Conservation (phyloP, 1,140 invertebrate species). For the Teleopsis dalmanni region DNA sequence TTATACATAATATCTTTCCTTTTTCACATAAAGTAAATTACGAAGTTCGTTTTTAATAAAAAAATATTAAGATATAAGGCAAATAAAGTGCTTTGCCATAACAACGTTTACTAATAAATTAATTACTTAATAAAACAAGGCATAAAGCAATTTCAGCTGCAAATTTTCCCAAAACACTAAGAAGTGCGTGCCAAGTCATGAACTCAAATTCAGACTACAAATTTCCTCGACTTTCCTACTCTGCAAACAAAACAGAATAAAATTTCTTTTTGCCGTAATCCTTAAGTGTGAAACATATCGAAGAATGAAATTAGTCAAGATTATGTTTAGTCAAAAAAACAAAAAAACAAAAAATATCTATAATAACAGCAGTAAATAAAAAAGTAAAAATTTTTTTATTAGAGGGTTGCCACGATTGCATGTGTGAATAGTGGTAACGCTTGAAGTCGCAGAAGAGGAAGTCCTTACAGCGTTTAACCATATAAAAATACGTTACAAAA, state of each 20-base stretch:
- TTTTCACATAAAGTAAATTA: no score
- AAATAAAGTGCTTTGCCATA: no score
- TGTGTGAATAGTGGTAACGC: neutral
- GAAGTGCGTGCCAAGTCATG: constrained; percentile 13
- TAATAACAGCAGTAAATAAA: constrained; percentile 4
- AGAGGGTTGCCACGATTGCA: neutral
- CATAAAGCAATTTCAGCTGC: no score
- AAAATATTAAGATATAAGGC: no score
- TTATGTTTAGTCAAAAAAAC: no score
- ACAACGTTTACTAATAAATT: no score
- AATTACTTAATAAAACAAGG: no score
- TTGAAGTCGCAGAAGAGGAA: neutral
- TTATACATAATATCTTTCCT: no score
- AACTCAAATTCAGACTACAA: constrained; percentile 2
- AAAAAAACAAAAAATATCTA: neutral
- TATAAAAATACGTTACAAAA: neutral
- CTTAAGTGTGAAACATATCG: constrained; percentile 13
- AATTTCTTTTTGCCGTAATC: constrained; percentile 10
- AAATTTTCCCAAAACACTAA: constrained; percentile 8
- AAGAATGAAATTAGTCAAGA: constrained; percentile 4
- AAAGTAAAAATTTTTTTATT: no score
- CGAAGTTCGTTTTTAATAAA: no score
- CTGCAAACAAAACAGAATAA: no score
- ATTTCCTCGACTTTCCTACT: neutral
- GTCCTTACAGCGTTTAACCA: neutral